Percentiles rank a stretch among this genome's conserved stretches.
Evolutionary conservation across 1,140 invertebrate species (phyloP).

Genomic region (Drosophila melanica): DNA sequence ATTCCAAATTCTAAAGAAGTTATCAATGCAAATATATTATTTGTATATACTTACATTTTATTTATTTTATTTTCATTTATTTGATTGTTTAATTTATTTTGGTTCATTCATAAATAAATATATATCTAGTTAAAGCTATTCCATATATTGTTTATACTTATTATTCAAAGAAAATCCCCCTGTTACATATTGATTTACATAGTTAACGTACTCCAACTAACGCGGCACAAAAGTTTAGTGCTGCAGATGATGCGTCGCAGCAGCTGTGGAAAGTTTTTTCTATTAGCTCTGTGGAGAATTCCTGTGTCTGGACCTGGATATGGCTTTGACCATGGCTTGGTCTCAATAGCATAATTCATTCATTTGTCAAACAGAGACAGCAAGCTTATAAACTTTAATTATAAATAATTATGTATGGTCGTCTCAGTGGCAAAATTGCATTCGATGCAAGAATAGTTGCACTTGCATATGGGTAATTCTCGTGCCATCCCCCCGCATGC

Average conservation of each 20-base stretch:
- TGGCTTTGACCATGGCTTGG: conserved; percentile 21
- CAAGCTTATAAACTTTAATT: conserved; percentile 53
- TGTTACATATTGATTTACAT: background rate
- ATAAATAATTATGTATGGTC: conserved; percentile 60
- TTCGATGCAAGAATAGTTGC: conserved; percentile 17
- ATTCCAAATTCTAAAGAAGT: too few species aligned
- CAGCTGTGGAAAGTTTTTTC: conserved; percentile 6
- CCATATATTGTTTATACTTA: background rate
- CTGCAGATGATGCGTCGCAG: background rate
- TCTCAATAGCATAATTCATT: conserved; percentile 49
- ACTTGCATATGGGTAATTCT: background rate
- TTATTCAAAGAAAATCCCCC: too few species aligned
- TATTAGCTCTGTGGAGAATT: conserved; percentile 5
- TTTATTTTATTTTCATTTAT: too few species aligned
- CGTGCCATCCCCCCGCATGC: background rate
- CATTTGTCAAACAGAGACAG: conserved; percentile 18
- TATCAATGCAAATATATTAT: too few species aligned
- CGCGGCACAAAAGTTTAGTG: background rate
- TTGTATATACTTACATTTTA: too few species aligned
- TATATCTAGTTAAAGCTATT: background rate
- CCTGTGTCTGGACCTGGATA: background rate
- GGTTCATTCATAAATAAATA: too few species aligned
- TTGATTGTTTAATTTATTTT: too few species aligned
- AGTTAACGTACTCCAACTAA: background rate
- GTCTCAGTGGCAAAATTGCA: conserved; percentile 11